phyloP scores from a whole-genome alignment of 2,888 invertebrate species.

The Gastrophysa polygoni region DNA sequence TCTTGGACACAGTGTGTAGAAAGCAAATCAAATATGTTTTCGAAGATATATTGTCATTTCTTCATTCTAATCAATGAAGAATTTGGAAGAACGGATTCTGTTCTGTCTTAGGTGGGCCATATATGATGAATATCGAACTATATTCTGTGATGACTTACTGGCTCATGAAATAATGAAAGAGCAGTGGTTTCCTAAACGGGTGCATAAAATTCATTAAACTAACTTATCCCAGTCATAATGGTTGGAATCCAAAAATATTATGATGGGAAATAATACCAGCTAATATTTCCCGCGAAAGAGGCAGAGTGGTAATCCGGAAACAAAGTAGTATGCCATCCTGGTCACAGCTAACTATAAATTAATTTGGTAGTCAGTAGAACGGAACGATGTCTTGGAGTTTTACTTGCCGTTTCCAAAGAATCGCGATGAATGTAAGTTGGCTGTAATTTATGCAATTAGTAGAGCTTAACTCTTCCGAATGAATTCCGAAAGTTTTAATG shows the following conservation, averaged over 20 bases:
- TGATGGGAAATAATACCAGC: not conserved
- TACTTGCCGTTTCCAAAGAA: slow-evolving; percentile 51
- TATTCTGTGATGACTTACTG: too few species aligned
- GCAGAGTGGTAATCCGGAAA: slow-evolving; percentile 33
- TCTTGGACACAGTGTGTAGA: too few species aligned
- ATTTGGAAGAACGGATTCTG: too few species aligned
- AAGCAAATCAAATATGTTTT: too few species aligned
- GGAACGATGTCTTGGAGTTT: slow-evolving; percentile 14
- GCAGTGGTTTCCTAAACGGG: not conserved
- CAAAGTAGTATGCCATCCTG: slow-evolving; percentile 30
- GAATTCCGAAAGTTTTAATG: slow-evolving; percentile 58
- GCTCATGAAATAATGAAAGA: too few species aligned
- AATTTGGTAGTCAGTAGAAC: slow-evolving; percentile 46
- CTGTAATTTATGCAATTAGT: slow-evolving; percentile 58
- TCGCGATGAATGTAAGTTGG: slow-evolving; percentile 57
- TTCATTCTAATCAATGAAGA: too few species aligned
- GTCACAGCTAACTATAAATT: slow-evolving; percentile 48
- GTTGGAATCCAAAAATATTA: not conserved
- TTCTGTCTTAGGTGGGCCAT: too few species aligned
- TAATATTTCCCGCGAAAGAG: slow-evolving; percentile 12
- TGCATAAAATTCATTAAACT: slow-evolving; percentile 5
- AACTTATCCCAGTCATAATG: not conserved
- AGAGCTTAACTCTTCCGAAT: slow-evolving; percentile 55
- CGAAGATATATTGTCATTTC: too few species aligned
- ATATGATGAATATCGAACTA: too few species aligned